A percentile compares a stretch with the other conserved stretches of the same genome.
Evolutionary conservation across 2,797 vertebrate genomes (phyloP).

Genomic region (Leptatherina wallacei): DNA sequence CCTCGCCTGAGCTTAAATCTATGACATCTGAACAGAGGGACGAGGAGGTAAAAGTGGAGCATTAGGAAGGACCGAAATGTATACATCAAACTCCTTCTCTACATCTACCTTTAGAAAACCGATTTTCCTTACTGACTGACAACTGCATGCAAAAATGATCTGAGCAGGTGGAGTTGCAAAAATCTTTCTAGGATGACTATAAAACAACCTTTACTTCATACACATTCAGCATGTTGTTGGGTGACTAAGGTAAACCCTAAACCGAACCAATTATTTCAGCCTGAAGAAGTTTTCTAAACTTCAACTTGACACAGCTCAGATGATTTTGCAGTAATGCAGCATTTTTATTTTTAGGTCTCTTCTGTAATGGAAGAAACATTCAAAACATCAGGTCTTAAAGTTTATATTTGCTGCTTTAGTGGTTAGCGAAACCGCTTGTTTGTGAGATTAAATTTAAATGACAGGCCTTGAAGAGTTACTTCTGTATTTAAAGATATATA

Average conservation of each 20-base stretch:
- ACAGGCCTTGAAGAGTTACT: not conserved
- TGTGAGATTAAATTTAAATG: not conserved
- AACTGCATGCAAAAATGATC: not conserved
- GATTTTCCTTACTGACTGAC: not conserved
- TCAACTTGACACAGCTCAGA: not conserved
- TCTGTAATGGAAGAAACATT: not conserved
- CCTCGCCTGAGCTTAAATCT: conserved; percentile 89
- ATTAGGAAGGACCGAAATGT: not conserved
- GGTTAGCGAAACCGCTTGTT: not conserved
- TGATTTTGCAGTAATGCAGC: not conserved
- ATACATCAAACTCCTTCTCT: not conserved
- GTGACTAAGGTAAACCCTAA: not conserved
- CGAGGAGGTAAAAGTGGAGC: not conserved
- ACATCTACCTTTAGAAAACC: not conserved
- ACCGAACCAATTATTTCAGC: not conserved
- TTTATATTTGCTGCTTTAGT: not conserved
- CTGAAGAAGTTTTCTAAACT: not conserved
- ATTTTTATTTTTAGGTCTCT: not conserved
- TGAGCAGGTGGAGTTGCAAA: not conserved
- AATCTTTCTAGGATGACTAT: not conserved
- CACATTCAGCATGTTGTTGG: too few species aligned
- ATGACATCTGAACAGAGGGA: conserved; percentile 83
- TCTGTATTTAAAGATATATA: too few species aligned
- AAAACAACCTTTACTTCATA: not conserved
- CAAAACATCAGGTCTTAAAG: not conserved